Conservation (phyloP, 2,113 vertebrate species). For the Pelmatolapia mariae region DNA sequence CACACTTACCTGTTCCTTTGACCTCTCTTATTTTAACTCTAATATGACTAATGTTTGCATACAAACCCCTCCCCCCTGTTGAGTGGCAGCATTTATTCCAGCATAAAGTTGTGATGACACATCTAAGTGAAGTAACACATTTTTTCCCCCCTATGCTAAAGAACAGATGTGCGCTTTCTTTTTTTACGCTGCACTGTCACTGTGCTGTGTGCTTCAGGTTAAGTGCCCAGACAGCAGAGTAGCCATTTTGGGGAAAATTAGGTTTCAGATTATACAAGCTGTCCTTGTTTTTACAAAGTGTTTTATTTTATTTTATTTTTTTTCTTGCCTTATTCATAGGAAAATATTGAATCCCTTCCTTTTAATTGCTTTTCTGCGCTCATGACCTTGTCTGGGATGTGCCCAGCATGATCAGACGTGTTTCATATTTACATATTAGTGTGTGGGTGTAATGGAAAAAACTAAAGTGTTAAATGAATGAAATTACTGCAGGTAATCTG, state of each 20-base stretch:
- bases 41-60: background rate
- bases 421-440: background rate
- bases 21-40: background rate
- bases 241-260: background rate
- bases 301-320: background rate
- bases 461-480: background rate
- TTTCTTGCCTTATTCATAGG: background rate
- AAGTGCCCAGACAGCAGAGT: background rate
- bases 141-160: rapidly evolving
- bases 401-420: background rate
- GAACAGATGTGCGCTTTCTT: background rate
- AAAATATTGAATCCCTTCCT: background rate
- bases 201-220: background rate
- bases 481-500: background rate
- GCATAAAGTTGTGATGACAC: background rate
- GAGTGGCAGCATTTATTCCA: background rate
- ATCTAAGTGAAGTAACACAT: background rate
- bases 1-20: background rate
- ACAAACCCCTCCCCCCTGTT: background rate
- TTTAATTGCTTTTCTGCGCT: background rate
- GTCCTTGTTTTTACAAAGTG: background rate
- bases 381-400: background rate
- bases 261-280: background rate
- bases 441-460: background rate
- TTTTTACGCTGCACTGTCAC: background rate